Percentiles rank a stretch among this genome's conserved stretches.
These are phyloP conservation scores for Malurus melanocephalus DNA, from an alignment of 2,113 vertebrate species.

Conservation along the genomic window DNA sequence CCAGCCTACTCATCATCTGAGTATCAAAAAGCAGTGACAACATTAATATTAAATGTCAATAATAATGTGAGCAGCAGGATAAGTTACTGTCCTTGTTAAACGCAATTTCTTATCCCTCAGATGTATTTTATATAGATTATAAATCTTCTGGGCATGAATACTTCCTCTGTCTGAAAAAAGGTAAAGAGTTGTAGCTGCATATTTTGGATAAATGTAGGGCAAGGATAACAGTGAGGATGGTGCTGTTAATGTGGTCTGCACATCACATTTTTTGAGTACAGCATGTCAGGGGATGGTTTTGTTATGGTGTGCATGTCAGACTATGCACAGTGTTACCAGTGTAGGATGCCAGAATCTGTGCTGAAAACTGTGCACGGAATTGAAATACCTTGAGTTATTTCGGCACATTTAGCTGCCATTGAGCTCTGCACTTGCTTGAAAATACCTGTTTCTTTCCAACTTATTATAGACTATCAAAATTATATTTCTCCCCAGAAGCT, in stretches of 20 bases:
- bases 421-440: neutral
- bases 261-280: neutral
- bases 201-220: neutral
- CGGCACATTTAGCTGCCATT: neutral
- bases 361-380: neutral
- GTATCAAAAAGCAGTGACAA: neutral
- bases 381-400: neutral
- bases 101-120: neutral
- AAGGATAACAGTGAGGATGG: neutral
- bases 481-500: neutral
- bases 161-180: neutral
- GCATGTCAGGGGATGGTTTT: neutral
- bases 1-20: neutral
- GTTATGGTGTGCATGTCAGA: neutral
- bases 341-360: neutral
- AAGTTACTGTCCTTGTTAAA: neutral
- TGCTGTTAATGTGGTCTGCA: neutral
- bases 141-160: neutral
- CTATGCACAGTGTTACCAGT: neutral
- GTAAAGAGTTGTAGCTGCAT: neutral
- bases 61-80: neutral
- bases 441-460: neutral
- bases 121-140: neutral
- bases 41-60: neutral
- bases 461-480: neutral